Evolutionary conservation across 2,113 vertebrate genomes (phyloP), one percentile per base, ranked within the genome.

Genomic region (Orientallactaga bullata): DNA sequence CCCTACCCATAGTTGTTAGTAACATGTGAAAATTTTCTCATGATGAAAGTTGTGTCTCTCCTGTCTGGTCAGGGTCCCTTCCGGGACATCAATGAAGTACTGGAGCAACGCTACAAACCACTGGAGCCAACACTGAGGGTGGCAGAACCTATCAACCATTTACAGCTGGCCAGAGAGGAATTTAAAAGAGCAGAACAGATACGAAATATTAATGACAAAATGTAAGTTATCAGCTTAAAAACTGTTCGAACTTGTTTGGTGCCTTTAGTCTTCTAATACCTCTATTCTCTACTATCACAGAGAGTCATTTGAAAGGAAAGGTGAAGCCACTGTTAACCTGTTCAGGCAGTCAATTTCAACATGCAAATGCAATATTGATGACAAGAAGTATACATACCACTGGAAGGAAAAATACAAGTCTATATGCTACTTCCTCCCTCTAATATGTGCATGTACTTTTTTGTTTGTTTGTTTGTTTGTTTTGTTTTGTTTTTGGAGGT

Each of bases 41-140:
- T 61, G 79, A 88, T 97, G 96, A 97, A 96, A 74, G 88, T 42
- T 68, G 88, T 39, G 24, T 90, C 23, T 77, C 15, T 96, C 95
- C 90, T 96, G 4, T 96, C 95, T 95, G 97, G 90, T 82, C 97
- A 99, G 99, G 99, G 98, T 39, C 98, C 98, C 51, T 98, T 99
- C 96, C 98, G 98, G 0, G 87, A 98, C 95, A 88, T 98, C 0
- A 93, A 92, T 17, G 99, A 99, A 85, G 98, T 99, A 51, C 83
- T 98, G 94, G 78, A 82, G 94, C 99, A 99, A 95, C 98, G 98
- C 30, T 97, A 98, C 92, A 98, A 97, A 90, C 98, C 98, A 93
- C 95, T 99, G 96, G 98, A 99, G 82, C 98, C 98, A 66, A 98
- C 98, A 1, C 82, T 99, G 96, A 88, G 97, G 81, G 97, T 98